Conservation (phyloP, 2,888 invertebrate genomes). For the Nephrotoma guestfalica region DNA sequence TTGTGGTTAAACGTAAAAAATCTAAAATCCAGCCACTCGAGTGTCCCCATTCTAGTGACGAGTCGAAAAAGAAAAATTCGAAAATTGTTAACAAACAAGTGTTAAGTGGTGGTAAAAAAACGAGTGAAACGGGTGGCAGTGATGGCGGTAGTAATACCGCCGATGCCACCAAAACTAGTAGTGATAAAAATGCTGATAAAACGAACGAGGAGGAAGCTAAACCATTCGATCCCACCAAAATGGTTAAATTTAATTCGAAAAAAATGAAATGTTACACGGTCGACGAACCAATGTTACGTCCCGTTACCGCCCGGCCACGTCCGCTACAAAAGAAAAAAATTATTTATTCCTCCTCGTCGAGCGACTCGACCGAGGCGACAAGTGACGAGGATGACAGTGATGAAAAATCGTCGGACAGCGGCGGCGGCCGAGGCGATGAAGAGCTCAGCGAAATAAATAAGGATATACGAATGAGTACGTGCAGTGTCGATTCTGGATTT, state of each 20-base stretch:
- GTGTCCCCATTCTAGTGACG: slow-evolving; percentile 17
- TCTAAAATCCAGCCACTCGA: neutral
- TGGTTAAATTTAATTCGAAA: slow-evolving; percentile 22
- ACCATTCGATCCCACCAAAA: slow-evolving; percentile 31
- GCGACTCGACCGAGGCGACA: slow-evolving; percentile 33
- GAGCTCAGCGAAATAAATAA: slow-evolving; percentile 8
- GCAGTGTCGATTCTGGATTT: slow-evolving; percentile 75
- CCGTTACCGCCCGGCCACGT: slow-evolving; percentile 45
- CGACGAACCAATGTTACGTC: slow-evolving; percentile 39
- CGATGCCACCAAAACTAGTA: slow-evolving; percentile 25
- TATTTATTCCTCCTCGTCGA: slow-evolving; percentile 34
- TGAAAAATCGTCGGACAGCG: slow-evolving; percentile 21
- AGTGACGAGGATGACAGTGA: slow-evolving; percentile 28
- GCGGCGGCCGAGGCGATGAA: slow-evolving; percentile 21
- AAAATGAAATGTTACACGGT: slow-evolving; percentile 32
- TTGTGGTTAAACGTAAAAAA: neutral
- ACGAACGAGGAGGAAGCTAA: slow-evolving; percentile 28
- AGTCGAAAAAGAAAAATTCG: neutral
- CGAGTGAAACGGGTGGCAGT: slow-evolving; percentile 24
- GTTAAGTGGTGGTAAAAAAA: slow-evolving; percentile 18
- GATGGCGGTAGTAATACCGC: slow-evolving; percentile 13
- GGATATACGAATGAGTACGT: slow-evolving; percentile 45
- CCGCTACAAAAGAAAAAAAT: slow-evolving; percentile 39
- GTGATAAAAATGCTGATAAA: slow-evolving; percentile 9
- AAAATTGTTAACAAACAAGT: neutral